Conservation (phyloP, 2,888 invertebrate genomes). For the Hydrotaea cyrtoneurina region DNA sequence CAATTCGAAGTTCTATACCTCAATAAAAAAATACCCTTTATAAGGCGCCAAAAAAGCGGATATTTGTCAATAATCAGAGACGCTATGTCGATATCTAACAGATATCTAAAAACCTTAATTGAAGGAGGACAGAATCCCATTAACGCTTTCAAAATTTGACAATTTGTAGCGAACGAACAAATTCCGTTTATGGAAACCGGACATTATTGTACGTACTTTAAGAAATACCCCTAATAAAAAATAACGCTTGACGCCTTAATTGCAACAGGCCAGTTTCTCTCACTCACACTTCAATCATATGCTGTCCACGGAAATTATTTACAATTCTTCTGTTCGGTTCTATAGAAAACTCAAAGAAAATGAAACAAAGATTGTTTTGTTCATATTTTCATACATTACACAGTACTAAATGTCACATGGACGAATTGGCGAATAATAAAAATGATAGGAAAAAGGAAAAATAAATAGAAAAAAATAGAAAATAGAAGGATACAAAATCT, state of each 20-base stretch:
- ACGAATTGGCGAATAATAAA: slow-evolving; percentile 4
- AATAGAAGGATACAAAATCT: slow-evolving; percentile 18
- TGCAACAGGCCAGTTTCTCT: not conserved
- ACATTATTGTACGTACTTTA: too few species aligned
- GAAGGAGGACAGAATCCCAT: too few species aligned
- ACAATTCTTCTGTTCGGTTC: slow-evolving; percentile 4
- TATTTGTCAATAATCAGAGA: too few species aligned
- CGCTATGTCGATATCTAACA: too few species aligned
- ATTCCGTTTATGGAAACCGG: too few species aligned
- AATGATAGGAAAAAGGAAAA: slow-evolving; percentile 14
- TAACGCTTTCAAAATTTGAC: too few species aligned
- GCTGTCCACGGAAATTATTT: slow-evolving; percentile 13
- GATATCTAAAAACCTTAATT: too few species aligned
- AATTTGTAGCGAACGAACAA: too few species aligned
- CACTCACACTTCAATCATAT: not conserved
- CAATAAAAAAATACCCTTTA: too few species aligned
- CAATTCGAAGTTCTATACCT: too few species aligned
- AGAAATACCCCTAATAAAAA: too few species aligned
- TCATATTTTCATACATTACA: not conserved
- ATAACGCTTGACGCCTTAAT: not conserved
- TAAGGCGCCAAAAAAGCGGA: too few species aligned
- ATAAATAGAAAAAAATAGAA: slow-evolving; percentile 37
- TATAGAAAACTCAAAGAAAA: slow-evolving; percentile 19
- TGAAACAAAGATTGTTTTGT: not conserved
- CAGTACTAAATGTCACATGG: slow-evolving; percentile 8